These are phyloP conservation scores for Pantherophis vulpinus DNA, from an alignment of 2,797 vertebrate species.

Conservation along the genomic window DNA sequence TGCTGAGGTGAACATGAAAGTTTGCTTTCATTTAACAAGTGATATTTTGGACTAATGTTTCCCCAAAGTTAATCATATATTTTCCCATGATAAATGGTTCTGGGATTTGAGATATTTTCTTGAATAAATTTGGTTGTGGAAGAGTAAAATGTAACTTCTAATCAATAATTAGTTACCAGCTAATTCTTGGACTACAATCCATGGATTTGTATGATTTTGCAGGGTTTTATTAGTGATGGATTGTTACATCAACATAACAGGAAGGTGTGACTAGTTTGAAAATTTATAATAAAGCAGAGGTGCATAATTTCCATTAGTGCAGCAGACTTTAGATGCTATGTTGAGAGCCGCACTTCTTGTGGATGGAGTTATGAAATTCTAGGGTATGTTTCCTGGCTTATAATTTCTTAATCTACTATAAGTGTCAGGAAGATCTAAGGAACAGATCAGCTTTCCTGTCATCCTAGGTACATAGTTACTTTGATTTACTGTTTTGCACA, in stretches of 20 bases:
- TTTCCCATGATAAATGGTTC: not conserved
- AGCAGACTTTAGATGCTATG: not conserved
- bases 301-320: not conserved
- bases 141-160: not conserved
- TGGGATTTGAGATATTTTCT: not conserved
- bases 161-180: not conserved
- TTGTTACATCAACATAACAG: not conserved
- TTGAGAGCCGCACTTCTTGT: not conserved
- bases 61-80: not conserved
- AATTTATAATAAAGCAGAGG: not conserved
- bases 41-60: not conserved
- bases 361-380: not conserved
- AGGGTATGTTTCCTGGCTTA: not conserved
- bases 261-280: not conserved
- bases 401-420: not conserved
- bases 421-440: not conserved
- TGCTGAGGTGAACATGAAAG: not conserved
- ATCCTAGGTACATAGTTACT: not conserved
- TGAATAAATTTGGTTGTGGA: not conserved
- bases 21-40: not conserved
- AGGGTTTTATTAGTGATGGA: not conserved
- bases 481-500: not conserved
- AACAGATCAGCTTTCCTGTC: not conserved
- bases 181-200: not conserved
- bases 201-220: not conserved